Evolutionary conservation across 2,113 vertebrate species (phyloP), one percentile per base, ranked within the genome.

Genomic region (Nesoenas mayeri): DNA sequence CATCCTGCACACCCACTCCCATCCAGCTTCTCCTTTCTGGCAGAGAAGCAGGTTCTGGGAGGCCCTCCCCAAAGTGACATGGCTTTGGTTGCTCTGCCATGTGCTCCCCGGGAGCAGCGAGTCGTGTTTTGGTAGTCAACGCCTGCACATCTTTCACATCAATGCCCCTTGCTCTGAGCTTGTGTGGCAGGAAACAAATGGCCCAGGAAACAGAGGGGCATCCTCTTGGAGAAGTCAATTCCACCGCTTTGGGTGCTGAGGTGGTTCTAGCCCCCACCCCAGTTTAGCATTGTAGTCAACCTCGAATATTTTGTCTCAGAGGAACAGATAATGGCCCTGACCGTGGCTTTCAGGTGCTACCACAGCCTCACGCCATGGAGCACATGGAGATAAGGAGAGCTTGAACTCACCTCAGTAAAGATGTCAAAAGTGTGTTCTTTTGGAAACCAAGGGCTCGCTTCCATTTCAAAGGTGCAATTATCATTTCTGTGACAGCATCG

Each of bases 81-180:
- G 4, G 47, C 40, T 38, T 44, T 54, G 53, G 12, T 42, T 84
- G 28, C 38, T 17, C 14, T 47, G 20, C 61, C 53, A 12, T 0
- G 0, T 32, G 51, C 34, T 81, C 70, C 48, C 12, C 0, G 0
- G 40, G 34, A 78, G 11, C 7, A 20, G 24, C 17, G 38, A 69
- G 12, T 32, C 0, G 0, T n/a, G 34, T 67, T 87, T 36, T 36
- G 53, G 14, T 48, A 42, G 66, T 29, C 50, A 48, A 7, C 0
- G 2, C 75, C 44, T 60, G 34, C n/a, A 28, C 4, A 4, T 6
- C 24, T 48, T 75, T 79, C n/a, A 79, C 15, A 44, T 79, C 48
- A 58, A n/a, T 44, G 62, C 11, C 32, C 18, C 44, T 64, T 74
- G 14, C 51, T 91, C 31, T 60, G 31, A 74, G 61, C 34, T 54